These are phyloP conservation scores for Colostygia pectinataria DNA, from an alignment of 2,888 invertebrate species.

Conservation along the genomic window DNA sequence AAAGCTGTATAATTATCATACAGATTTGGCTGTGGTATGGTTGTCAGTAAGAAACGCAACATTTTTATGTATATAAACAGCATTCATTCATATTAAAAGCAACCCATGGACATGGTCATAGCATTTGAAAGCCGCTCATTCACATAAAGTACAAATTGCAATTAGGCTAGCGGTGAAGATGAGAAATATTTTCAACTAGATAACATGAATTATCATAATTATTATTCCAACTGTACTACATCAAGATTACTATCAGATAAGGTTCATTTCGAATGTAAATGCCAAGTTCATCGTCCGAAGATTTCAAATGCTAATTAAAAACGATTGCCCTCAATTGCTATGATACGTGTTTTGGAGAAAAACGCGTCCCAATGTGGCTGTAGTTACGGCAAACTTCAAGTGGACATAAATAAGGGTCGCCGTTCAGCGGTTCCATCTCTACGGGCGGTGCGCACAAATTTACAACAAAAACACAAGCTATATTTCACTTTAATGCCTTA, in stretches of 20 bases:
- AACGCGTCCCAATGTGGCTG: conserved; percentile 57
- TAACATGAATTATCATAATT: conserved; percentile 13
- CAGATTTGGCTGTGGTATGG: too few species aligned
- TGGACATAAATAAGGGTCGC: conserved; percentile 81
- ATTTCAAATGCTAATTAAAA: conserved; percentile 49
- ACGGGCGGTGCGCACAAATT: conserved; percentile 66
- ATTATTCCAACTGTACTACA: conserved; percentile 10
- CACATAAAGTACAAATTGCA: background rate
- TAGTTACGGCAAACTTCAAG: conserved; percentile 75
- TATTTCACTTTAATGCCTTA: conserved; percentile 35
- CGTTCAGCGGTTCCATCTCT: conserved; percentile 75
- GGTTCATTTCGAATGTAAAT: conserved; percentile 18
- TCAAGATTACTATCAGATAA: conserved; percentile 20
- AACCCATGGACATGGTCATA: too few species aligned
- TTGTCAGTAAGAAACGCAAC: too few species aligned
- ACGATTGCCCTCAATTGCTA: conserved; percentile 46
- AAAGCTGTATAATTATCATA: too few species aligned
- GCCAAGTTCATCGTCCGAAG: conserved; percentile 29
- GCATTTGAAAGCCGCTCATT: too few species aligned
- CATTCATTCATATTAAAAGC: too few species aligned
- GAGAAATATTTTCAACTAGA: conserved; percentile 2
- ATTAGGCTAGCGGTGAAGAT: conserved; percentile 7
- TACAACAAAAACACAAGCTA: conserved; percentile 47
- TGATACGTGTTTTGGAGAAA: conserved; percentile 61
- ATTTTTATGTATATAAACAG: too few species aligned